A percentile compares a stretch with the other conserved stretches of the same genome.
These are phyloP conservation scores for Galbula dea DNA, from an alignment of 2,113 vertebrate genomes.

Conservation along the genomic window DNA sequence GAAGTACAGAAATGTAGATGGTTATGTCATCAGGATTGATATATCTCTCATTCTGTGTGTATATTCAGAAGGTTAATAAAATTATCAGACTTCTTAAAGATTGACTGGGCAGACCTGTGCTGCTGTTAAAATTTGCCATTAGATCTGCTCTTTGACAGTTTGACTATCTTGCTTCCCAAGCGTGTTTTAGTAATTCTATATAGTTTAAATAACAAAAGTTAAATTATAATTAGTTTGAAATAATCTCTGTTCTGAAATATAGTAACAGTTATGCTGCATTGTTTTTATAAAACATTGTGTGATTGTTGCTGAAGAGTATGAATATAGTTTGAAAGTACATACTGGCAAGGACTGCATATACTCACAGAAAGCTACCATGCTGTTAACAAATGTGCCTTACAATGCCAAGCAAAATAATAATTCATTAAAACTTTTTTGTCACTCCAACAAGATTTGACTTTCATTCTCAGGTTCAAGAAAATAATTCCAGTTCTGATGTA, in stretches of 20 bases:
- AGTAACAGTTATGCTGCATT: background rate
- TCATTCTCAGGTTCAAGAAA: background rate
- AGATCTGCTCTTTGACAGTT: background rate
- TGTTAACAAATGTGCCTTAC: background rate
- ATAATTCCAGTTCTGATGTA: background rate
- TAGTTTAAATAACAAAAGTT: background rate
- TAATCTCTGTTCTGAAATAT: background rate
- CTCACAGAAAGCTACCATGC: background rate
- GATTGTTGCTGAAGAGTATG: background rate
- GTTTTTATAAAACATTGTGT: background rate
- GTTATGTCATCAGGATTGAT: background rate
- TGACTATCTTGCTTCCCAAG: background rate
- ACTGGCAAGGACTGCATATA: background rate
- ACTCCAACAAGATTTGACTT: background rate
- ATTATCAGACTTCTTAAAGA: background rate
- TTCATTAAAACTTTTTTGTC: background rate
- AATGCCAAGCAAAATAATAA: background rate
- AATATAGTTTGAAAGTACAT: background rate
- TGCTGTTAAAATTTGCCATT: background rate
- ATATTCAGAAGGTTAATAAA: background rate
- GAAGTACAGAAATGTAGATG: background rate
- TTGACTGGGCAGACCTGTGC: background rate
- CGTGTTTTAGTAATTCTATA: background rate
- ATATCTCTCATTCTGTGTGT: background rate
- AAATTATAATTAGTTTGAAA: background rate